Evolutionary conservation across 2,888 invertebrate species (phyloP).

Genomic region (Lapara coniferarum): DNA sequence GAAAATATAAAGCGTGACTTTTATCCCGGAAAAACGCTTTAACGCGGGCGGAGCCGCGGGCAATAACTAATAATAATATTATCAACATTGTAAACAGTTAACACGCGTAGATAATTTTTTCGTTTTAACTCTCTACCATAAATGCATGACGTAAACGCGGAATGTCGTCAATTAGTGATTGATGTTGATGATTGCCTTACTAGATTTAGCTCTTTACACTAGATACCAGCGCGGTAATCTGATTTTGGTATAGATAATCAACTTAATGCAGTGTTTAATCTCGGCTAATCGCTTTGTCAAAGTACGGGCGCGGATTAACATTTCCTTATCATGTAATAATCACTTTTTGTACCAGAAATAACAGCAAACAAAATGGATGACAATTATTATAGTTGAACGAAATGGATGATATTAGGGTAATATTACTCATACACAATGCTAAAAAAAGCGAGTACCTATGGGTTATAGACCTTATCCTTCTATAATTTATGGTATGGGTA

Average conservation of each 20-base stretch:
- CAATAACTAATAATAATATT: no score
- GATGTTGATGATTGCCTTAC: constrained; percentile 7
- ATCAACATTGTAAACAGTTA: no score
- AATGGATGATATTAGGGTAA: background rate
- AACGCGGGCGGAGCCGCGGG: no score
- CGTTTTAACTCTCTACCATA: background rate
- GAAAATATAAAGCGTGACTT: no score
- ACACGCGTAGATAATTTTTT: no score
- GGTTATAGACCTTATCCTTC: no score
- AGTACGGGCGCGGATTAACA: constrained; percentile 35
- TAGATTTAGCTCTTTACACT: constrained; percentile 9
- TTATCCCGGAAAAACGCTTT: no score
- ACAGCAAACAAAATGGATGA: background rate
- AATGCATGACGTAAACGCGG: background rate
- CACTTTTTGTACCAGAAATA: background rate
- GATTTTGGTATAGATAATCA: constrained; percentile 26
- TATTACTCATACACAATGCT: no score
- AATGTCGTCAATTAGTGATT: background rate
- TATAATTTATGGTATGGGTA: no score
- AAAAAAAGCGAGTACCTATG: no score
- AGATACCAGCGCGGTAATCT: constrained; percentile 9
- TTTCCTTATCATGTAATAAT: constrained; percentile 32
- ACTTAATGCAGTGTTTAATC: constrained; percentile 36
- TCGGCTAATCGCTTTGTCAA: constrained; percentile 41
- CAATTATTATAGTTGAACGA: background rate